phyloP scores from a whole-genome alignment of 2,797 vertebrate genomes.

The Pithecia hirsuta region DNA sequence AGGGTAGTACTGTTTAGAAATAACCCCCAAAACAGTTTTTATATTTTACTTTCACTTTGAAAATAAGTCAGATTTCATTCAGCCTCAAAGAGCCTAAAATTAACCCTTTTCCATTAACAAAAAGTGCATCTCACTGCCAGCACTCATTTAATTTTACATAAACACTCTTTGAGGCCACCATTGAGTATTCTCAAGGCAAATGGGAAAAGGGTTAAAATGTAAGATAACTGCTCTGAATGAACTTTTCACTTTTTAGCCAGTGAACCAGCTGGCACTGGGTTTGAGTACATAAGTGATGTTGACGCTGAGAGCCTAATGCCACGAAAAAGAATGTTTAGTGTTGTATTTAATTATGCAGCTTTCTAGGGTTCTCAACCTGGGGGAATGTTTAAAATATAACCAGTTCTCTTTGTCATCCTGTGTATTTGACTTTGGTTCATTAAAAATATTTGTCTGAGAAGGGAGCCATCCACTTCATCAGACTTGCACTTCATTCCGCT shows the following conservation, averaged over 20 bases:
- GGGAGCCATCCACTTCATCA: neutral
- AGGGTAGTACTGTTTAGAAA: too few species aligned
- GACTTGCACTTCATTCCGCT: neutral
- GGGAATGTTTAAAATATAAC: neutral
- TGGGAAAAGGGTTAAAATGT: neutral
- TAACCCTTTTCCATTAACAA: neutral
- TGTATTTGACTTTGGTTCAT: neutral
- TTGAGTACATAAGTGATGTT: neutral
- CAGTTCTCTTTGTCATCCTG: neutral
- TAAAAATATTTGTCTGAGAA: neutral
- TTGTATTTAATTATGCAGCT: neutral
- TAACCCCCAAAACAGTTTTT: too few species aligned
- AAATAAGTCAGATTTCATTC: neutral
- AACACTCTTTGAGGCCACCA: neutral
- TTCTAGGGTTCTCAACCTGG: neutral
- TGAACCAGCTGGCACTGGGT: neutral
- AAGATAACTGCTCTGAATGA: neutral
- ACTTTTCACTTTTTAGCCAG: neutral
- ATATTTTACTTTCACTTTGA: neutral
- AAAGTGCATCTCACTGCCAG: neutral
- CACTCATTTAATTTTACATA: neutral
- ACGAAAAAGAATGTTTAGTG: neutral
- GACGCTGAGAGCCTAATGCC: neutral
- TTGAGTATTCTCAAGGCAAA: neutral
- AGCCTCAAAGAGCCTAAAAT: neutral